phyloP scores from a whole-genome alignment of 2,113 vertebrate genomes.

The Triplophysa dalaica region DNA sequence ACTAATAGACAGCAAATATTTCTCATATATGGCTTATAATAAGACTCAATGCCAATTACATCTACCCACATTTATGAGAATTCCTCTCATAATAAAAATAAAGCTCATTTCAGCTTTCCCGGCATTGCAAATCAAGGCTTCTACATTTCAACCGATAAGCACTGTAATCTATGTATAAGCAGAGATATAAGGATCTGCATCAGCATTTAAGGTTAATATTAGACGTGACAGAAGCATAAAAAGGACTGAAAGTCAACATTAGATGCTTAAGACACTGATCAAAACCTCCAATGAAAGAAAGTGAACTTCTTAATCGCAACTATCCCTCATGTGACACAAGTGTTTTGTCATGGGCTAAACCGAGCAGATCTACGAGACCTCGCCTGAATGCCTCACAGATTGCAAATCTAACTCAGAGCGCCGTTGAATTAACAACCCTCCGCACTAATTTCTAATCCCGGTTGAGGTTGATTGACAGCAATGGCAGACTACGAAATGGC shows the following conservation, averaged over 20 bases:
- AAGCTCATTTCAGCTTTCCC: slow-evolving; percentile 23
- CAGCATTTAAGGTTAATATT: slow-evolving; percentile 43
- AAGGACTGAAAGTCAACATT: slow-evolving; percentile 40
- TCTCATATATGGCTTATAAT: neutral
- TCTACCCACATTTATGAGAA: slow-evolving; percentile 12
- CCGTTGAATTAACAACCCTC: slow-evolving; percentile 59
- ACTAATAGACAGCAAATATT: neutral
- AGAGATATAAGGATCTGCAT: slow-evolving; percentile 46
- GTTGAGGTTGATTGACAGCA: slow-evolving; percentile 75
- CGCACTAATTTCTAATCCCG: slow-evolving; percentile 63
- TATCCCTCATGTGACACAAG: slow-evolving; percentile 53
- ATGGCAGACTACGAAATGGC: slow-evolving; percentile 77
- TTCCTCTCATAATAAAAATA: neutral
- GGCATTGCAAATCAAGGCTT: slow-evolving; percentile 33
- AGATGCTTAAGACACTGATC: slow-evolving; percentile 50
- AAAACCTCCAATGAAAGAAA: slow-evolving; percentile 52
- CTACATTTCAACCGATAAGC: slow-evolving; percentile 47
- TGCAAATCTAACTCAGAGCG: slow-evolving; percentile 44
- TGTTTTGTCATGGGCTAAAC: slow-evolving; percentile 55
- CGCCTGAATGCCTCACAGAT: slow-evolving; percentile 45
- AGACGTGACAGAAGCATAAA: slow-evolving; percentile 39
- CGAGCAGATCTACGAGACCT: slow-evolving; percentile 39
- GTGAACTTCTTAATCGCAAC: slow-evolving; percentile 55
- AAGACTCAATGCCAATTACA: neutral
- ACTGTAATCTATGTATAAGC: slow-evolving; percentile 50